Evolutionary conservation across 2,888 invertebrate genomes (phyloP), one percentile per base, ranked within the genome.

Genomic region (Epinotia bilunana): DNA sequence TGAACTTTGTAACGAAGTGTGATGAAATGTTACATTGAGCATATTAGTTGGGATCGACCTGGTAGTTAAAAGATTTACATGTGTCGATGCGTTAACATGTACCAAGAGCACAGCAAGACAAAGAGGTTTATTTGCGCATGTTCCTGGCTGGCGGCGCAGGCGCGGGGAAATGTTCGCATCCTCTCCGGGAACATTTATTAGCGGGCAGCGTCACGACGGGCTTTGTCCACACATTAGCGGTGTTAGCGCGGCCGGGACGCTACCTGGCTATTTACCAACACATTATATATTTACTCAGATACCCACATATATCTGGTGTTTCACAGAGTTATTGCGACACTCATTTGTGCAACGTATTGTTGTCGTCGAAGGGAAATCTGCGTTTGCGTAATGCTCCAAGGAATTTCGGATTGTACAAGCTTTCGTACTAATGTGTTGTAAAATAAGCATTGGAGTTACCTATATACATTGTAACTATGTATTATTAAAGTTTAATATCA

Each of bases 201-300:
- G 93, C 93, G 83, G 87, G 87, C 87, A 84, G 84, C 86, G 91
- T 93, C 93, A 92, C 93, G 93, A 92, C 87, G 82, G 80, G 86
- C 90, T 91, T 90, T 92, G 93, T 93, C 91, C 90, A 91, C 90
- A 90, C 90, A 93, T 94, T 94, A 94, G 91, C 91, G 80, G 88
- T 86, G 87, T 94, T 93, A 94, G 91, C 93, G 89, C 88, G 86
- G 78, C 76, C 77, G 81, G 77, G 78, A 77, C 76, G 87, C 91
- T 91, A 88, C 89, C 89, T 90, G 87, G 83, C 74, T 90, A 83
- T 91, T 90, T 90, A 85, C 87, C 86, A 90, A 91, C 88, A 86
- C 85, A 84, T 84, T 79, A 83, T 81, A 83, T 90, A 84, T 91
- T 91, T 92, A 83, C 83, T 88, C 88, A 91, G 88, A 90, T 90